These are phyloP conservation scores for Lemur catta DNA, from an alignment of 2,797 vertebrate species.

Conservation along the genomic window DNA sequence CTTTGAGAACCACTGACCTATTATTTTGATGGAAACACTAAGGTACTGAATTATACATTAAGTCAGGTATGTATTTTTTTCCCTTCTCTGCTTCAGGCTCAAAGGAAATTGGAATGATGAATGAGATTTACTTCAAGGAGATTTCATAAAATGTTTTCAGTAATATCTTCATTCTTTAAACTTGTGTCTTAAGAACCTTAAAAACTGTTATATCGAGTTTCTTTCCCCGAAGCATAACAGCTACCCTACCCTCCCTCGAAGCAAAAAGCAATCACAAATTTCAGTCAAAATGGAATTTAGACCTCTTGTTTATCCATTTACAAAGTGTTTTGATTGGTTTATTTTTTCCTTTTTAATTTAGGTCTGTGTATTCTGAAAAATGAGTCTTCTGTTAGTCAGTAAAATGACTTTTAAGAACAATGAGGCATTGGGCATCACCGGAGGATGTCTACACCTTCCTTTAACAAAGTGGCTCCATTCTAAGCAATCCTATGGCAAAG, in stretches of 20 bases:
- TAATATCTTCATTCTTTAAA: constrained; percentile 20
- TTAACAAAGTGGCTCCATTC: background rate
- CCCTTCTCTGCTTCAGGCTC: background rate
- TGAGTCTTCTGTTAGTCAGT: background rate
- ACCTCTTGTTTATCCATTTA: background rate
- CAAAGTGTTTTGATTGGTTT: background rate
- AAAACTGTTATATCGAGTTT: background rate
- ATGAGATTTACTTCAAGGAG: constrained; percentile 38
- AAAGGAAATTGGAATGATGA: constrained; percentile 21
- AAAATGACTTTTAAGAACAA: background rate
- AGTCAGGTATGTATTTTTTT: background rate
- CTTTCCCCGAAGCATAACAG: background rate
- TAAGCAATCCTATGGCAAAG: background rate
- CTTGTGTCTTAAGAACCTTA: background rate
- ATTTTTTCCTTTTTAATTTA: background rate
- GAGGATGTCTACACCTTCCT: background rate
- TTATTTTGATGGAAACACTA: constrained; percentile 31
- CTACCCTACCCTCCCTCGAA: background rate
- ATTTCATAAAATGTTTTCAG: constrained; percentile 22
- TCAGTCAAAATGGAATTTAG: constrained; percentile 45
- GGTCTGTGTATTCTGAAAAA: background rate
- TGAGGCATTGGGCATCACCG: background rate
- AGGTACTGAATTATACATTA: constrained; percentile 31
- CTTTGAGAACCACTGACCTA: background rate
- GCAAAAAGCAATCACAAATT: background rate